Evolutionary conservation across 1,140 invertebrate genomes (phyloP).

Genomic region (Papilio glaucus): DNA sequence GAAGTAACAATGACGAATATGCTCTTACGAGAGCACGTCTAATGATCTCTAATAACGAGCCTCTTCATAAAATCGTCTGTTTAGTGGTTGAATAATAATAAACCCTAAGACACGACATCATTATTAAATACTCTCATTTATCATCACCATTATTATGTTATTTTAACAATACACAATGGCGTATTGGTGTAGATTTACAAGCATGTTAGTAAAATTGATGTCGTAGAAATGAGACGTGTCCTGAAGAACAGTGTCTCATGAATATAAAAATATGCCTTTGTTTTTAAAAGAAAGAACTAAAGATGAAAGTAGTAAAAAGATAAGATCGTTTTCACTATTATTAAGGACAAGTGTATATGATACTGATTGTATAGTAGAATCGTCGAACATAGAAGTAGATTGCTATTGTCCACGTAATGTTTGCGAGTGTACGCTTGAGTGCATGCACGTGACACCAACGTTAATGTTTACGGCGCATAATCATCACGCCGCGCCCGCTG

Average conservation of each 20-base stretch:
- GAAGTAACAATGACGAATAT: conserved; percentile 36
- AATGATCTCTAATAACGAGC: conserved; percentile 34
- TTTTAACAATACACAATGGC: background rate
- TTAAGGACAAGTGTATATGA: background rate
- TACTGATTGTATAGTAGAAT: conserved; percentile 22
- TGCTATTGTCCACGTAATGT: conserved; percentile 36
- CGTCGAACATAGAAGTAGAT: conserved; percentile 36
- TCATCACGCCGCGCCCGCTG: conserved; percentile 17
- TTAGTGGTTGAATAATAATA: background rate
- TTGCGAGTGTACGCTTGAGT: conserved; percentile 29
- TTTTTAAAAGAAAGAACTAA: too few species aligned
- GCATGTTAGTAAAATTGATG: background rate
- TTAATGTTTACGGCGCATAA: conserved; percentile 38
- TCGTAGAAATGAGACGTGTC: too few species aligned
- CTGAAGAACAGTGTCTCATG: too few species aligned
- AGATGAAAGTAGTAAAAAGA: too few species aligned
- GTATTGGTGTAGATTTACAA: background rate
- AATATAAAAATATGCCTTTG: too few species aligned
- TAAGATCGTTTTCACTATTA: too few species aligned
- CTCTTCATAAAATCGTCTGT: conserved; percentile 20
- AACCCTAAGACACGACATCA: background rate
- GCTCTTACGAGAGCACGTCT: conserved; percentile 27
- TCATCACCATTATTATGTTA: background rate
- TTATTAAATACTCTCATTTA: background rate
- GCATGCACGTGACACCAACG: conserved; percentile 32